Conservation (phyloP, 2,113 vertebrate species). For the Nannospalax galili region DNA sequence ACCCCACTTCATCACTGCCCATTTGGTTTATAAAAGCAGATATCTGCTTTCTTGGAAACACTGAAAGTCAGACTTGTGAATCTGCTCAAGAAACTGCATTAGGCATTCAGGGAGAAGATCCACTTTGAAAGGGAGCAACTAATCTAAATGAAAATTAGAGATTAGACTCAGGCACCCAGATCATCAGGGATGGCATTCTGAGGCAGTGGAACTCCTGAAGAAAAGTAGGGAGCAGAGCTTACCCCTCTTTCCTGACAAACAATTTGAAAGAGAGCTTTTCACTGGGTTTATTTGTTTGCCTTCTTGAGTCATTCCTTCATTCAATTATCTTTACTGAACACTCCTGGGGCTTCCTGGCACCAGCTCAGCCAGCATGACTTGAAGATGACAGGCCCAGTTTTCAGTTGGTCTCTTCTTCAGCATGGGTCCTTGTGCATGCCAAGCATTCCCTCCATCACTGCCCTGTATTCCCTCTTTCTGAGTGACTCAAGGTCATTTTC, state of each 20-base stretch:
- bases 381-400: not conserved
- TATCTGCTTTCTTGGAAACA: not conserved
- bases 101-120: not conserved
- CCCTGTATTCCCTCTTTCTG: not conserved
- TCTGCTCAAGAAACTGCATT: not conserved
- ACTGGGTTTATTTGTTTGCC: not conserved
- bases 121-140: not conserved
- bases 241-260: slow-evolving; percentile 3
- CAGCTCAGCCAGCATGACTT: not conserved
- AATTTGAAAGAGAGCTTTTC: not conserved
- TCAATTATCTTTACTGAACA: not conserved
- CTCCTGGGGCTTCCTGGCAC: not conserved
- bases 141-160: slow-evolving; percentile 27
- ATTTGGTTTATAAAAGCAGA: not conserved
- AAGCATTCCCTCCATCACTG: too few relatives aligned
- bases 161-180: not conserved
- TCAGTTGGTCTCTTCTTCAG: not conserved
- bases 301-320: not conserved
- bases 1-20: not conserved
- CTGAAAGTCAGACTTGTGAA: not conserved
- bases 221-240: not conserved
- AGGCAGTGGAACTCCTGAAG: not conserved
- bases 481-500: not conserved
- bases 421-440: not conserved
- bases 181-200: not conserved